Evolutionary conservation across 1,140 invertebrate genomes (phyloP), one percentile per base, ranked within the genome.

Genomic region (Drosophila obscura): DNA sequence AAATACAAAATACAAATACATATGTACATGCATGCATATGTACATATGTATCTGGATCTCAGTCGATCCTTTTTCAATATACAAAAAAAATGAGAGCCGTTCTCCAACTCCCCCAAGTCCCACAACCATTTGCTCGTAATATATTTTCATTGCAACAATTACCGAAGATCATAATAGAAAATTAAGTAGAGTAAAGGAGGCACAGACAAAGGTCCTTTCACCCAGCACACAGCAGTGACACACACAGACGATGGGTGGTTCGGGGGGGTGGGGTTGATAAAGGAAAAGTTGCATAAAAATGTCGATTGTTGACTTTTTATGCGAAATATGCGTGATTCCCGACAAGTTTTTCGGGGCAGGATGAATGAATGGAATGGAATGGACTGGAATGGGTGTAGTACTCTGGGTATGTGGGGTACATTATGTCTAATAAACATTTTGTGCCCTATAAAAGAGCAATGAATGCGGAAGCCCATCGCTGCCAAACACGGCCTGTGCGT

Each of bases 381-480:
- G 19, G 28, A 7, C 7, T 31, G 28, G 28, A 1, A 31, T 31
- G 28, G 28, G 28, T 28, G 28, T 28, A 28, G 5, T 19, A 13
- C 28, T 9, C 22, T 3, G 11, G 26, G 11, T 19, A 62, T 56
- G 44, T 22, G 64, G 64, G 63, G 62, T 28, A 64, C 77, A 78
- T 84, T 80, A 84, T 77, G 80, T 85, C 80, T 84, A 85, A 84
- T 85, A 84, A 84, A 84, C 81, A 85, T 85, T 84, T 84, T 84
- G 81, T 80, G 81, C 57, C 60, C 64, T 43, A 71, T 71, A 80
- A 84, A 80, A 61, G 71, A 60, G 73, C 55, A 44, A 53, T 55
- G 51, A 77, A 78, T 75, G 74, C 83, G 82, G 82, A 87, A 85
- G 83, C 74, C 65, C 56, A 55, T 67, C 74, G 77, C 81, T 60